Evolutionary conservation across 2,113 vertebrate species (phyloP), one percentile per base, ranked within the genome.

Genomic region (Maccullochella peelii): DNA sequence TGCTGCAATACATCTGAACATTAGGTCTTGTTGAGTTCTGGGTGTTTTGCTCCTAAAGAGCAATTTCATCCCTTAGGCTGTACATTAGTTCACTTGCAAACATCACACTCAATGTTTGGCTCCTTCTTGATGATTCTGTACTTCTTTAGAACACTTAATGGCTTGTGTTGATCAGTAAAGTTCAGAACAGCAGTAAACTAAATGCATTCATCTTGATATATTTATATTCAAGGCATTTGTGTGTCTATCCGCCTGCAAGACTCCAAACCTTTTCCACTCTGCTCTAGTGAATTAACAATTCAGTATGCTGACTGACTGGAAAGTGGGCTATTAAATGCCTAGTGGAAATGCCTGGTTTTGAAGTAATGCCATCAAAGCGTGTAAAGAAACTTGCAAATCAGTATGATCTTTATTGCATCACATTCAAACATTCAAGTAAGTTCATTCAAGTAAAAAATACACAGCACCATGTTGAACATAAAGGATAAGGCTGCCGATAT

Each of bases 271-370:
- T 77, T 81, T 72, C 59, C 63, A 42, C 25, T 81, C 57, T 23
- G 11, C 79, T 77, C 25, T 69, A 10, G 1, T 44, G 18, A 59
- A 81, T 67, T 65, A 70, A 77, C 52, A 52, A 57, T 83, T 78
- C 59, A 84, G 25, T 23, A 1, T 44, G 69, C 73, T 86, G 86
- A 79, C 27, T 72, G 54, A 38, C 33, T 79, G 81, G 70, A 86
- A 82, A 76, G 30, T 72, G 36, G 27, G 36, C 57, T 30, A 44
- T 82, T 79, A 54, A 79, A 85, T 30, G 2, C 33, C 63, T 33
- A 1, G 4, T 77, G 52, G 52, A 52, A 78, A 78, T 5, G 73
- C 38, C 27, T 58, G n/a, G 16, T 55, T 72, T 70, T 69, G 7
- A 55, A 33, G 80, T 42, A 55, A 23, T 15, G 63, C 57, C 75